Evolutionary conservation across 2,113 vertebrate genomes (phyloP).

Genomic region (Xyliphius kryptos): DNA sequence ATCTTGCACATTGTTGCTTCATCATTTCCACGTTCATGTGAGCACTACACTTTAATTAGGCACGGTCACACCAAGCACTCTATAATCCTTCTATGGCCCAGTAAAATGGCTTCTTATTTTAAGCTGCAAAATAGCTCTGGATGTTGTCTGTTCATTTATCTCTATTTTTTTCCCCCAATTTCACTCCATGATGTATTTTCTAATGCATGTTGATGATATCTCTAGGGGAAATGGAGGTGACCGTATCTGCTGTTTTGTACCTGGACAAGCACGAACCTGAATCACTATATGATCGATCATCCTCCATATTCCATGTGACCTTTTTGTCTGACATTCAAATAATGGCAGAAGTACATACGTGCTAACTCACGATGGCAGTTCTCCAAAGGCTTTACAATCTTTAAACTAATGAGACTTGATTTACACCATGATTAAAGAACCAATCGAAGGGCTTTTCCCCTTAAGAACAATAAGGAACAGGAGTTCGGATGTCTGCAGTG

Average conservation of each 20-base stretch:
- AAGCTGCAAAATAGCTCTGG: constrained; percentile 1
- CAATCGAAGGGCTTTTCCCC: background rate
- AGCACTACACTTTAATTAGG: background rate
- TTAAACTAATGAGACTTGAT: constrained; percentile 1
- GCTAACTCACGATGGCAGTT: background rate
- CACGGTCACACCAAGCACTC: background rate
- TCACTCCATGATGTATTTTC: constrained; percentile 24
- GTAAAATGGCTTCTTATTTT: background rate
- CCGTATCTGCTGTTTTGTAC: constrained; percentile 8
- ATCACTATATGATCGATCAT: constrained; percentile 21
- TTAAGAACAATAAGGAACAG: background rate
- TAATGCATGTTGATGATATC: constrained; percentile 27
- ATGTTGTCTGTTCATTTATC: background rate
- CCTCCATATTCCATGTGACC: background rate
- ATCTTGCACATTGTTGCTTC: too few relatives aligned
- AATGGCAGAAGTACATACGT: background rate
- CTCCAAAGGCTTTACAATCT: background rate
- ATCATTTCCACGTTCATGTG: too few relatives aligned
- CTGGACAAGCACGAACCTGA: constrained; percentile 10
- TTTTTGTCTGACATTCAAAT: constrained; percentile 18
- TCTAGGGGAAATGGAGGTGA: constrained; percentile 17
- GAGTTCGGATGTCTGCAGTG: background rate
- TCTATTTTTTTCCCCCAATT: constrained; percentile 6
- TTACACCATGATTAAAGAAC: constrained; percentile 12
- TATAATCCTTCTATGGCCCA: background rate